Conservation (phyloP, 2,113 vertebrate species). For the Triplophysa dalaica region DNA sequence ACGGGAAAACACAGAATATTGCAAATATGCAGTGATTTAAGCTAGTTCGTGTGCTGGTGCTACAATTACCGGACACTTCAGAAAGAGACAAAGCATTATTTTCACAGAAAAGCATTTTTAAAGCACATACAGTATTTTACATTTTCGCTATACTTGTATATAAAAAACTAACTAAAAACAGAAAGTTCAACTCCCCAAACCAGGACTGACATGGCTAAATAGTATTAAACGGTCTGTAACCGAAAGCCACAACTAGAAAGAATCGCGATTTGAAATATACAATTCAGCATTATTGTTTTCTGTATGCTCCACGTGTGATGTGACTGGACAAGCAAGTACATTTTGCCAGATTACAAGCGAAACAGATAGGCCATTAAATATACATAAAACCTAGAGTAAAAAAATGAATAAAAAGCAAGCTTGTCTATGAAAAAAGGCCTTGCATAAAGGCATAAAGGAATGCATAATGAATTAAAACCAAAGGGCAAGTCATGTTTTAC, state of each 20-base stretch:
- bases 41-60: conserved; percentile 55
- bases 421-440: conserved; percentile 66
- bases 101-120: conserved; percentile 52
- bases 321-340: conserved; percentile 41
- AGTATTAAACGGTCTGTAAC: conserved; percentile 44
- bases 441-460: too few relatives aligned
- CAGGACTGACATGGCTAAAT: conserved; percentile 39
- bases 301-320: conserved; percentile 39
- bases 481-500: conserved; percentile 83
- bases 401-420: conserved; percentile 51
- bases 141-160: conserved; percentile 53
- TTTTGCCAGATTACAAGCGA: conserved; percentile 73
- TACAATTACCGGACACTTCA: conserved; percentile 58
- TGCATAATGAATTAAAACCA: conserved; percentile 86
- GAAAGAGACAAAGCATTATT: conserved; percentile 54
- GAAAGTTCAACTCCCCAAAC: conserved; percentile 40
- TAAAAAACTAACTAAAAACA: conserved; percentile 55
- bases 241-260: conserved; percentile 46
- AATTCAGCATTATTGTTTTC: conserved; percentile 19
- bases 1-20: conserved; percentile 46
- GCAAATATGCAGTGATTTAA: conserved; percentile 48
- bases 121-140: conserved; percentile 56
- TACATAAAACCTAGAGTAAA: conserved; percentile 54
- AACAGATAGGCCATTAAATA: conserved; percentile 49
- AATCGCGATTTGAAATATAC: conserved; percentile 42